Conservation (phyloP, 2,888 invertebrate species). For the Philereme vetulata region DNA sequence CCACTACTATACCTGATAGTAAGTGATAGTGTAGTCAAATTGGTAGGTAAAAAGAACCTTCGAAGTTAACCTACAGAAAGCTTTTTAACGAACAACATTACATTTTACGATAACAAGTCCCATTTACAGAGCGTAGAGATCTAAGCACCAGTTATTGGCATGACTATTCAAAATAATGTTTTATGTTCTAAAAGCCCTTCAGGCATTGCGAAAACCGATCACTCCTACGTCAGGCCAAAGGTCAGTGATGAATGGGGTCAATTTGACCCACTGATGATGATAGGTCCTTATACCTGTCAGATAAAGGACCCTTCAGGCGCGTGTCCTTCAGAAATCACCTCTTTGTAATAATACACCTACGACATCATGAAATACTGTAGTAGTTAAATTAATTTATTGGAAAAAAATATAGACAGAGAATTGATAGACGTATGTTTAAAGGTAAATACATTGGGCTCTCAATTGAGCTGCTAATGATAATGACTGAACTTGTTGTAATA, state of each 20-base stretch:
- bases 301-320: constrained; percentile 26
- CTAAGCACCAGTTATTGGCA: neutral
- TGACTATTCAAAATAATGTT: neutral
- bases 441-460: no score
- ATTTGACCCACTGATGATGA: constrained; percentile 24
- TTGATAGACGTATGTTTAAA: no score
- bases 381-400: constrained; percentile 11
- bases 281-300: constrained; percentile 12
- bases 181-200: constrained; percentile 15
- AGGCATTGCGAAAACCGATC: constrained; percentile 10
- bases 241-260: constrained; percentile 22
- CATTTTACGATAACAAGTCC: no score
- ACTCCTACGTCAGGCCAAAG: constrained; percentile 17
- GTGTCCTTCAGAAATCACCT: constrained; percentile 12
- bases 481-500: no score
- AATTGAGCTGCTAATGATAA: no score
- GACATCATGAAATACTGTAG: neutral
- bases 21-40: no score
- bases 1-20: no score
- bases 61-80: no score
- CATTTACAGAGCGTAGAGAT: no score
- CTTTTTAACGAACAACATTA: no score
- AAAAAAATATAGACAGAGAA: no score
- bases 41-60: no score
- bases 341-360: constrained; percentile 15